Base-by-base conservation (phyloP, 1,140 invertebrate species). In the Riptortus pedestris region DNA sequence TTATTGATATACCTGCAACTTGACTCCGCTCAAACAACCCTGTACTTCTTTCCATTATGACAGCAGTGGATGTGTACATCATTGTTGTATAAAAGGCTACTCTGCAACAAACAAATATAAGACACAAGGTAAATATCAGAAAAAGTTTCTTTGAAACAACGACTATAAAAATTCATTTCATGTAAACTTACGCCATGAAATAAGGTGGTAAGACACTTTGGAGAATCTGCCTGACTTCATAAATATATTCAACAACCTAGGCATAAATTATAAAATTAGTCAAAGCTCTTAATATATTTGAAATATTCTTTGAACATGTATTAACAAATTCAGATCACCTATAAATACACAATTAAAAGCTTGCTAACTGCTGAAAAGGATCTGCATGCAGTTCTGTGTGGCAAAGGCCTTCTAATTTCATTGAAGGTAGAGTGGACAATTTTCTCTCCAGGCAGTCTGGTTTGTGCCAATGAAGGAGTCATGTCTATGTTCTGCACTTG, bases 11-110 rank as follows among this genome's bases (percentile, higher is more conserved):
- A 66, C 65, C 65, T 29, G 65, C 65, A n/a, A 38, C 57, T 60
- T 66, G 62, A 60, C 62, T 66, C 43, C 65, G 60, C 43, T 66
- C 65, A 52, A 63, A 63, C 22, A 59, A 61, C n/a, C 65, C 65
- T 20, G 65, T 64, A 18, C 27, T 27, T 47, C 65, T 29, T 47
- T 66, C 65, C 65, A 66, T 66, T 20, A 66, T 18, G 18, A 66
- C 64, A 24, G 65, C 57, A 51, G 29, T 64, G 1, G 65, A 63
- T 11, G 65, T 66, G 29, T 45, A 66, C 57, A 61, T 61, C 33
- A 31, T 43, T 2, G 65, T 64, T 16, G 65, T 64, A 45, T 66
- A 66, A 61, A 66, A 66, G 3, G 62, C 55, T 2, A 66, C 52
- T 14, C 65, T 66, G 31, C 22, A 51, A n/a, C n/a, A n/a, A 48